These are phyloP conservation scores for Drosophila fungiperda DNA, from an alignment of 2,888 invertebrate species.

Conservation along the genomic window DNA sequence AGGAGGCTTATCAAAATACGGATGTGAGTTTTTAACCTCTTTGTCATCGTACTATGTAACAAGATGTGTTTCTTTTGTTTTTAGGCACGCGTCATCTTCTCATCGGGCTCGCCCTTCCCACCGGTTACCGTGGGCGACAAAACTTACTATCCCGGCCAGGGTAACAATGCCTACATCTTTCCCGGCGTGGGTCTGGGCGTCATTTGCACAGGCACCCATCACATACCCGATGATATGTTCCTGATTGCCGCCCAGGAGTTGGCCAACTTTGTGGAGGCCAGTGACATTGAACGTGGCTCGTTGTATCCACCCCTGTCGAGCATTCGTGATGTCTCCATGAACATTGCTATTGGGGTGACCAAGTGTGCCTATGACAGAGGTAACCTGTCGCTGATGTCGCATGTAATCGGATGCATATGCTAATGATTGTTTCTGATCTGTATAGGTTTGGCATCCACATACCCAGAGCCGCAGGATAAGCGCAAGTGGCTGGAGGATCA, in stretches of 20 bases:
- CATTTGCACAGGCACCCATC: slow-evolving; percentile 95
- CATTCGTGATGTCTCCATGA: slow-evolving; percentile 94
- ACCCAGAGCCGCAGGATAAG: slow-evolving; percentile 93
- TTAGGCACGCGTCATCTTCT: slow-evolving; percentile 96
- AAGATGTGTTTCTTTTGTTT: no score
- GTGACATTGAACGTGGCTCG: slow-evolving; percentile 93
- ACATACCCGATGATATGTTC: slow-evolving; percentile 97
- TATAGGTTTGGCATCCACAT: slow-evolving; percentile 92
- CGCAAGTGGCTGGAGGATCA: slow-evolving; percentile 89
- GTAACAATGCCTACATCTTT: slow-evolving; percentile 99
- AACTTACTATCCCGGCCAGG: slow-evolving; percentile 96
- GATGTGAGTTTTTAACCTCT: slow-evolving; percentile 88
- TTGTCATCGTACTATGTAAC: background rate
- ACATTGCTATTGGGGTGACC: slow-evolving; percentile 94
- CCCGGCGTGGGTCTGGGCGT: slow-evolving; percentile 98
- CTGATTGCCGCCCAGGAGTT: slow-evolving; percentile 95
- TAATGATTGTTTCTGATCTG: background rate
- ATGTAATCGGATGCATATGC: background rate
- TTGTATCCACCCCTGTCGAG: slow-evolving; percentile 95
- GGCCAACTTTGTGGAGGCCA: slow-evolving; percentile 93
- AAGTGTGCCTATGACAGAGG: slow-evolving; percentile 96
- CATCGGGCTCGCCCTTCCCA: slow-evolving; percentile 98
- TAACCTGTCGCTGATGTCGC: slow-evolving; percentile 79
- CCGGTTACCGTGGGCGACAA: slow-evolving; percentile 92
- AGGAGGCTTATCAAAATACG: slow-evolving; percentile 95